A percentile compares a stretch with the other conserved stretches of the same genome.
These are phyloP conservation scores for Catharus minimus DNA, from an alignment of 2,113 vertebrate species.

Conservation along the genomic window DNA sequence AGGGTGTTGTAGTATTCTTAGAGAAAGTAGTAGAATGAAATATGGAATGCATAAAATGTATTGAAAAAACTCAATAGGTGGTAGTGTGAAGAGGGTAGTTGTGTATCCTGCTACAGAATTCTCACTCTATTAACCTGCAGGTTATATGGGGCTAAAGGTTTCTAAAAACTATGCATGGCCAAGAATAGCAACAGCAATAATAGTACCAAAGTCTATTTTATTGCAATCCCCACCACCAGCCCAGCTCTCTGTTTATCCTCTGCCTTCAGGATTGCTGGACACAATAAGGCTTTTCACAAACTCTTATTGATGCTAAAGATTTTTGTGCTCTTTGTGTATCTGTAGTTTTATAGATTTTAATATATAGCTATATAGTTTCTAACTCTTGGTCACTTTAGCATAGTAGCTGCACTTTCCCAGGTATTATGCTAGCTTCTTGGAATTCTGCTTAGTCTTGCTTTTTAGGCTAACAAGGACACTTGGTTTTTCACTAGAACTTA, in stretches of 20 bases:
- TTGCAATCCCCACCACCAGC: neutral
- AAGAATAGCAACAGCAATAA: neutral
- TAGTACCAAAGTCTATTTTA: neutral
- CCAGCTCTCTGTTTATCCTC: neutral
- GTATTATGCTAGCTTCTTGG: neutral
- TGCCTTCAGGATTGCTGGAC: neutral
- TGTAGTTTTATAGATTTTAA: neutral
- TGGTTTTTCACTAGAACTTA: neutral
- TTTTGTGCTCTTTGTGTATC: neutral
- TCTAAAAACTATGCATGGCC: neutral
- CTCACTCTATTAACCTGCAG: neutral
- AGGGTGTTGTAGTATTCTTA: neutral
- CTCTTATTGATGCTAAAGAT: neutral
- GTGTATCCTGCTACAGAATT: neutral
- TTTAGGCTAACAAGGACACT: neutral
- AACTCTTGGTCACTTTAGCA: neutral
- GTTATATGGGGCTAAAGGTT: neutral
- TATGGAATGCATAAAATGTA: neutral
- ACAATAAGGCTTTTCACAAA: neutral
- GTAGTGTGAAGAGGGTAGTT: neutral
- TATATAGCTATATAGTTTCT: neutral
- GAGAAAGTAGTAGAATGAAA: neutral
- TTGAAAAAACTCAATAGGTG: neutral
- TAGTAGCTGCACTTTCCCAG: neutral
- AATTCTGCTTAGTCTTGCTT: neutral